These are phyloP conservation scores for Microvelia longipes DNA, from an alignment of 1,140 invertebrate species.

Conservation along the genomic window DNA sequence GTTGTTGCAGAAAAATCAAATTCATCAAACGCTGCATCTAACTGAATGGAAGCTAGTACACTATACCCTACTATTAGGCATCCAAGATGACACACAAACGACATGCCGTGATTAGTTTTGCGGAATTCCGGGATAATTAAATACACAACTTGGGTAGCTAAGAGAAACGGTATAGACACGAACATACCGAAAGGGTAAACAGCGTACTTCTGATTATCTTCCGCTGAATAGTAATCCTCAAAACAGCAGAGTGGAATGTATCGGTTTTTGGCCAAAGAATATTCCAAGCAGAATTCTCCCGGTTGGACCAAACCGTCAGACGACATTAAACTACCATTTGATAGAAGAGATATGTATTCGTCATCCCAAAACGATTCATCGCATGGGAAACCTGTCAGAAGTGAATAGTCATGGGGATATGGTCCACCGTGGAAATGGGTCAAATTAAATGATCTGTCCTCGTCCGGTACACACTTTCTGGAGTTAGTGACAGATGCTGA, in stretches of 20 bases:
- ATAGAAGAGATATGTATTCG: neutral
- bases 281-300: neutral
- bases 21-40: slow-evolving; percentile 22
- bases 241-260: neutral
- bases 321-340: neutral
- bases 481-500: neutral
- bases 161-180: slow-evolving; percentile 51
- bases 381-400: neutral
- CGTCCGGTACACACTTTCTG: neutral
- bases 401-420: neutral
- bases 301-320: neutral
- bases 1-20: slow-evolving; percentile 27
- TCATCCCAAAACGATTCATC: neutral
- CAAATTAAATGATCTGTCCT: neutral
- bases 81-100: slow-evolving; percentile 50
- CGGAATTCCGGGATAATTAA: slow-evolving; percentile 48
- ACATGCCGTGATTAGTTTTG: slow-evolving; percentile 51
- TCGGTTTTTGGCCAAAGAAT: neutral
- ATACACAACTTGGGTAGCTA: slow-evolving; percentile 54
- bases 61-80: slow-evolving; percentile 13
- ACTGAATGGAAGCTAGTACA: slow-evolving; percentile 36
- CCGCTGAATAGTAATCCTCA: neutral
- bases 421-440: neutral
- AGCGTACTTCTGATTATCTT: neutral
- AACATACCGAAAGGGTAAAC: slow-evolving; percentile 37